A percentile compares a stretch with the other conserved stretches of the same genome.
Evolutionary conservation across 2,113 vertebrate species (phyloP).

Genomic region (Triplophysa rosa): DNA sequence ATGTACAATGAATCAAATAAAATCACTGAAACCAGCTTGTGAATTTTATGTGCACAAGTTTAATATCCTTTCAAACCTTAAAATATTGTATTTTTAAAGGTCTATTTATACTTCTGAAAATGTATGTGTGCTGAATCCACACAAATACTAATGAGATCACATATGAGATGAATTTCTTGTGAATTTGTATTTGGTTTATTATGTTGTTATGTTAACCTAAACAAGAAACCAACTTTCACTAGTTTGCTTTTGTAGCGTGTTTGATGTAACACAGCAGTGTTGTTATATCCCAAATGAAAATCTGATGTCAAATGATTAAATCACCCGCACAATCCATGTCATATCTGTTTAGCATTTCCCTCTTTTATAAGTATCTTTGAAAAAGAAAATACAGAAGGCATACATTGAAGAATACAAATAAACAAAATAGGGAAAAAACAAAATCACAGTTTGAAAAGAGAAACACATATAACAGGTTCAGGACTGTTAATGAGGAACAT

Average conservation of each 20-base stretch:
- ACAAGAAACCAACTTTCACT: slow-evolving; percentile 17
- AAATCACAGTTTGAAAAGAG: slow-evolving; percentile 46
- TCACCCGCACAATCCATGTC: slow-evolving; percentile 55
- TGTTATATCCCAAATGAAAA: slow-evolving; percentile 75
- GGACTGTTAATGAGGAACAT: neutral
- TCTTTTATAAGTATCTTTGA: slow-evolving; percentile 72
- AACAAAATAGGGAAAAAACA: slow-evolving; percentile 33
- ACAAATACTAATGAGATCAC: no score
- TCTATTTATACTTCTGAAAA: no score
- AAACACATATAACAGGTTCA: slow-evolving; percentile 3
- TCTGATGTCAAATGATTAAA: slow-evolving; percentile 55
- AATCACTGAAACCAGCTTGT: no score
- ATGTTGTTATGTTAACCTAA: neutral
- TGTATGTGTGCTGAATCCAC: no score
- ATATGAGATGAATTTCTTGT: no score
- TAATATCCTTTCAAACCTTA: no score
- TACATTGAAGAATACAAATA: slow-evolving; percentile 64
- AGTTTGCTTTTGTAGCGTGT: neutral
- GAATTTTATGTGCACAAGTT: no score
- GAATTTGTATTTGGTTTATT: neutral
- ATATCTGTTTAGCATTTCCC: slow-evolving; percentile 59
- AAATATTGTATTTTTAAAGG: no score
- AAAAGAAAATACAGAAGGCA: slow-evolving; percentile 70
- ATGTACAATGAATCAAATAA: no score
- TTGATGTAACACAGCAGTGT: slow-evolving; percentile 58